Evolutionary conservation across 2,888 invertebrate species (phyloP), one percentile per base, ranked within the genome.

Genomic region (Caenorhabditis macrosperma): DNA sequence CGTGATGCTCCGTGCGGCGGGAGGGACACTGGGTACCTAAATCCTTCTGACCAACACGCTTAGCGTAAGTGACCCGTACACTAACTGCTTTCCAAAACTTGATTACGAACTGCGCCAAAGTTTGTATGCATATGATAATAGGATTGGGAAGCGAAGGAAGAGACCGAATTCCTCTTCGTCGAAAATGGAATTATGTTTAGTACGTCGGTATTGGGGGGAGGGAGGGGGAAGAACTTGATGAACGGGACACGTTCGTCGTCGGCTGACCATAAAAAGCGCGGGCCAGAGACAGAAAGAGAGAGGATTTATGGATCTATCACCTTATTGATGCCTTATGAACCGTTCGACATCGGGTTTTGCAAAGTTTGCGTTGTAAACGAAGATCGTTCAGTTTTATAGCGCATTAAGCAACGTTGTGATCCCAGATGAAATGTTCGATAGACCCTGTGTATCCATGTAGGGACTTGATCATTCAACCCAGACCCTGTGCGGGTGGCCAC

Each of bases 1-100:
- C 72, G 61, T 61, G 64, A 77, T 60, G 52, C 71, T 61, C 71
- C 30, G 44, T 71, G 24, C 17, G 33, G 41, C 22, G 55, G 68
- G 54, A 68, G 15, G 59, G 57, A 28, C 46, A 15, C 28, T 3
- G 5, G 52, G 48, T 76, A 60, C 61, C 60, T 78, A 81, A 83
- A 80, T 79, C 79, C 78, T 26, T 68, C 63, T 60, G 64, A 77
- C 78, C 81, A 81, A 83, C 81, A 83, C 61, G 78, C 68, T 80
- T 82, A 80, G 52, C 66, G 69, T 68, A 80, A 82, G 74, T 82
- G 82, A 82, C 82, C 82, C 82, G 79, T 82, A 74, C 68, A 57
- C 60, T 64, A 54, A 50, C 55, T 55, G 55, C 54, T 22, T 55
- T 55, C 59, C 48, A 26, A 59, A 74, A 74, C 74, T 74, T 74